These are phyloP conservation scores for Manis crassicaudata DNA, from an alignment of 2,797 vertebrate genomes.

Conservation along the genomic window DNA sequence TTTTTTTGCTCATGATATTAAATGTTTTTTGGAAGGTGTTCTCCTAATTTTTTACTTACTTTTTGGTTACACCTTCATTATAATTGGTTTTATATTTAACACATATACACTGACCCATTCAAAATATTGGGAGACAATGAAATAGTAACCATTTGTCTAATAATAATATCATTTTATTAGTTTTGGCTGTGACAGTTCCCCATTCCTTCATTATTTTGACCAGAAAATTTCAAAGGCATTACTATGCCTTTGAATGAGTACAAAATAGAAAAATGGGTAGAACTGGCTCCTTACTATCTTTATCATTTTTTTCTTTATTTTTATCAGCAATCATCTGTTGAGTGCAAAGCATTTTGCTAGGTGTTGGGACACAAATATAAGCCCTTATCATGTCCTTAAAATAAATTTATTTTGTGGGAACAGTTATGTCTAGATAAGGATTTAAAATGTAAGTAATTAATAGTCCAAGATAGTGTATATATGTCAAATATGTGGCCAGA, in stretches of 20 bases:
- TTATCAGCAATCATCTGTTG: conserved; percentile 8
- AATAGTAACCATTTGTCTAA: background rate
- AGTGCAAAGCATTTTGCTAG: background rate
- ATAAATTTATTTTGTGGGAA: conserved; percentile 19
- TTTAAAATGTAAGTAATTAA: conserved; percentile 32
- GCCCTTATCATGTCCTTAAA: background rate
- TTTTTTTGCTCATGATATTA: background rate
- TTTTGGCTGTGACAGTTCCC: background rate
- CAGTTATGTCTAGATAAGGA: background rate
- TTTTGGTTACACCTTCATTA: background rate
- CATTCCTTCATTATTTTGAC: conserved; percentile 6
- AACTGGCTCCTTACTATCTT: background rate
- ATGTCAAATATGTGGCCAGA: background rate
- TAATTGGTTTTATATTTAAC: background rate
- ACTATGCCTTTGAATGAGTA: conserved; percentile 11
- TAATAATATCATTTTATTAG: conserved; percentile 15
- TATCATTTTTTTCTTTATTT: conserved; percentile 22
- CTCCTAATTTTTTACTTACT: background rate
- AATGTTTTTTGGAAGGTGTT: background rate
- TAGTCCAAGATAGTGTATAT: background rate
- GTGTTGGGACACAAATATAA: background rate
- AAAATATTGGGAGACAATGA: conserved; percentile 4
- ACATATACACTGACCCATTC: background rate
- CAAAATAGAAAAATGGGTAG: background rate
- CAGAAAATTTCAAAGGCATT: background rate